A percentile compares a stretch with the other conserved stretches of the same genome.
Evolutionary conservation across 2,888 invertebrate species (phyloP).

Genomic region (Mylabris sibirica): DNA sequence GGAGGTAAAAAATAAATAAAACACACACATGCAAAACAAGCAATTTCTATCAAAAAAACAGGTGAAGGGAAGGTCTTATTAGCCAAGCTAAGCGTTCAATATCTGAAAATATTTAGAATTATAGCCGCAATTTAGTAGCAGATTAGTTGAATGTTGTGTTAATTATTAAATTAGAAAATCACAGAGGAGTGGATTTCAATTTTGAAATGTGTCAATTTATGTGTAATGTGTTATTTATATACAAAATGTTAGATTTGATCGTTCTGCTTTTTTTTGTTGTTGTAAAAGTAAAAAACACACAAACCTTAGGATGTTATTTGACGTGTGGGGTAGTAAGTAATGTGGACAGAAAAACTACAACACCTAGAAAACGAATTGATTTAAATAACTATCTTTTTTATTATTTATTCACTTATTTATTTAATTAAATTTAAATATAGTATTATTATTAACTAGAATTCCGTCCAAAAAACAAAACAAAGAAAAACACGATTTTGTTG

Average conservation of each 20-base stretch:
- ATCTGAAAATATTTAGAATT: slow-evolving; percentile 3
- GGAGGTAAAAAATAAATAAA: background rate
- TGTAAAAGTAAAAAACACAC: slow-evolving; percentile 33
- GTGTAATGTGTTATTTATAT: slow-evolving; percentile 12
- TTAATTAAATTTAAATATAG: slow-evolving; percentile 24
- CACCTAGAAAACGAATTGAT: slow-evolving; percentile 50
- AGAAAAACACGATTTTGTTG: slow-evolving; percentile 28
- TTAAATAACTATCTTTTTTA: slow-evolving; percentile 42
- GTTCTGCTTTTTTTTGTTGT: slow-evolving; percentile 5
- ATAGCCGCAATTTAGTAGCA: background rate
- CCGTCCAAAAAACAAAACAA: slow-evolving; percentile 29
- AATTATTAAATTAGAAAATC: background rate
- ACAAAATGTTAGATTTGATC: slow-evolving; percentile 20
- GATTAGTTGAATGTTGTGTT: background rate
- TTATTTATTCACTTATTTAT: background rate
- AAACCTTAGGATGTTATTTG: slow-evolving; percentile 49
- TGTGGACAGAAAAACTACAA: slow-evolving; percentile 53
- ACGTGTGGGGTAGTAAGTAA: slow-evolving; percentile 50
- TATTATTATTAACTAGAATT: slow-evolving; percentile 41
- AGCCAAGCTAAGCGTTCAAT: slow-evolving; percentile 16
- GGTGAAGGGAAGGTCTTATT: background rate
- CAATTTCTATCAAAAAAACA: background rate
- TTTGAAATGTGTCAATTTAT: slow-evolving; percentile 8
- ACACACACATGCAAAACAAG: background rate
- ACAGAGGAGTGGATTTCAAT: background rate